Evolutionary conservation across 2,888 invertebrate species (phyloP).

Genomic region (Eulithis testata): DNA sequence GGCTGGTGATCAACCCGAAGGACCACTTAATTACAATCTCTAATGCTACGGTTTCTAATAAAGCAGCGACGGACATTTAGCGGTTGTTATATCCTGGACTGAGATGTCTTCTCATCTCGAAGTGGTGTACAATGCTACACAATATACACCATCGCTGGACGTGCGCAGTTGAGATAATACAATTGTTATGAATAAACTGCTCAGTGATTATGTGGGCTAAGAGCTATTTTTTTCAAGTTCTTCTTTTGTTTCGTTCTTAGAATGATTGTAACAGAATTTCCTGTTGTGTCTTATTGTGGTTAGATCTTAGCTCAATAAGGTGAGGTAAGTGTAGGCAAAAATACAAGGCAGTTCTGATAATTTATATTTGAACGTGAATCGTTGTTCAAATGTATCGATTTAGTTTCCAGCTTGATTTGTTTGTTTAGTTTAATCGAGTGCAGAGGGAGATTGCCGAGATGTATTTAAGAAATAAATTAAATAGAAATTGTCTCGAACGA

Average conservation of each 20-base stretch:
- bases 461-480: constrained; percentile 17
- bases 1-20: constrained; percentile 28
- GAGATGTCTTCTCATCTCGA: no score
- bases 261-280: no score
- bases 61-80: not conserved
- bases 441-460: constrained; percentile 5
- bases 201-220: no score
- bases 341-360: not conserved
- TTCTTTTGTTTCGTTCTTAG: no score
- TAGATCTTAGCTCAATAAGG: no score
- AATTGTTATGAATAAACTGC: no score
- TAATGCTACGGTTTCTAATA: constrained; percentile 2
- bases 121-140: no score
- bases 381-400: constrained; percentile 5
- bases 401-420: constrained; percentile 20
- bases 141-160: no score
- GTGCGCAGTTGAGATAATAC: no score
- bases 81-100: not conserved
- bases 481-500: constrained; percentile 2
- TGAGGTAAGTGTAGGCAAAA: no score
- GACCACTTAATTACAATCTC: constrained; percentile 33
- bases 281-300: no score
- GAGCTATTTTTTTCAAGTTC: no score
- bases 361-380: constrained; percentile 15
- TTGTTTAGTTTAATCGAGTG: constrained; percentile 18